phyloP scores from a whole-genome alignment of 2,113 vertebrate species.

The Anas platyrhynchos region DNA sequence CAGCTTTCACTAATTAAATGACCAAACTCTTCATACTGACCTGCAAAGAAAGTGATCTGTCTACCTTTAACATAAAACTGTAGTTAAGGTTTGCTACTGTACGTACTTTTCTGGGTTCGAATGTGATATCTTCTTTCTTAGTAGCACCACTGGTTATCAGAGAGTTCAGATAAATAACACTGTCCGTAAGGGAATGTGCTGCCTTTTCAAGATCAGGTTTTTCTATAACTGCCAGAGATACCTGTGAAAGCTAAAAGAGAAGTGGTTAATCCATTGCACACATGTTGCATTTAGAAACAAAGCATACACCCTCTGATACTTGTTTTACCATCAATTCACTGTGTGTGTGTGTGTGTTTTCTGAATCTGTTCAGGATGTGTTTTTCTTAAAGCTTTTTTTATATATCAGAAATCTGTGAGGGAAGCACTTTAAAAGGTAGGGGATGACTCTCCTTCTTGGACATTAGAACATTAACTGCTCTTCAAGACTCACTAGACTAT shows the following conservation, averaged over 20 bases:
- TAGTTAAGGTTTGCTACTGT: background rate
- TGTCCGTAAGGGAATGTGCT: slow-evolving; percentile 56
- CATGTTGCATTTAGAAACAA: background rate
- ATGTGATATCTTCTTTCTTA: slow-evolving; percentile 82
- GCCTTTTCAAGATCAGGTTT: background rate
- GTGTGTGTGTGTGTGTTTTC: background rate
- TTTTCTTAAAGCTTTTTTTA: background rate
- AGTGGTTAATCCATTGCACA: background rate
- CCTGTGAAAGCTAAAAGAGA: slow-evolving; percentile 2
- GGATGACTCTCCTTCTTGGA: background rate
- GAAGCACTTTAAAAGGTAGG: background rate
- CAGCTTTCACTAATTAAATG: background rate
- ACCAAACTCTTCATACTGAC: background rate
- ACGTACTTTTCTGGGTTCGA: slow-evolving; percentile 85
- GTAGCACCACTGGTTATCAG: slow-evolving; percentile 76
- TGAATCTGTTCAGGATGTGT: background rate
- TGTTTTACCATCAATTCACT: background rate
- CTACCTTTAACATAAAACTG: background rate
- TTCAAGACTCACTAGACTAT: background rate
- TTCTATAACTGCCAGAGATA: background rate
- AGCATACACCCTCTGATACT: background rate
- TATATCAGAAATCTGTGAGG: background rate
- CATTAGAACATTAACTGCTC: background rate
- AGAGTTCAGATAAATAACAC: slow-evolving; percentile 77
- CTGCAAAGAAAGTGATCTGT: background rate